These are phyloP conservation scores for Salminus brasiliensis DNA, from an alignment of 2,113 vertebrate species.

Conservation along the genomic window DNA sequence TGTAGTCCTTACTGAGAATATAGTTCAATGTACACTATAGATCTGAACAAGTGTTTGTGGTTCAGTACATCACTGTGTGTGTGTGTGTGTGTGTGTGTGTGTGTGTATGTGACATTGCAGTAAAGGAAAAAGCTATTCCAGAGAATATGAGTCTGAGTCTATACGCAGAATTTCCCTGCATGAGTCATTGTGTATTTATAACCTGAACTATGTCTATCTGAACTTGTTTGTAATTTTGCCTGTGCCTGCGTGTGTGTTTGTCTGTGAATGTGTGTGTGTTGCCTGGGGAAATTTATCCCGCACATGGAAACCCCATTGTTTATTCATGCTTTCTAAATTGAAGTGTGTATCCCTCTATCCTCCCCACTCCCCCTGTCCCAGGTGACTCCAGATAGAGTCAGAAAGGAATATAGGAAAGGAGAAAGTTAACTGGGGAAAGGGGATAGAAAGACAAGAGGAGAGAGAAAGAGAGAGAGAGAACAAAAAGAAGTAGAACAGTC, in stretches of 20 bases:
- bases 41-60: no score
- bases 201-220: conserved; percentile 19
- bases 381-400: conserved; percentile 35
- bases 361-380: conserved; percentile 59
- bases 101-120: not conserved
- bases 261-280: conserved; percentile 34
- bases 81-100: not conserved
- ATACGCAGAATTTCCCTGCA: conserved; percentile 21
- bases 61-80: no score
- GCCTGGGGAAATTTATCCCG: conserved; percentile 72
- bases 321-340: conserved; percentile 79
- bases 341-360: conserved; percentile 72
- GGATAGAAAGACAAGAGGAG: conserved; percentile 24
- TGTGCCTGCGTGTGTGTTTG: conserved; percentile 42
- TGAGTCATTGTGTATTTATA: conserved; percentile 17
- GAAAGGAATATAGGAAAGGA: conserved; percentile 14
- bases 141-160: conserved; percentile 12
- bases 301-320: conserved; percentile 76
- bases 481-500: conserved; percentile 32
- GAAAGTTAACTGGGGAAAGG: conserved; percentile 43
- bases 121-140: not conserved
- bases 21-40: no score
- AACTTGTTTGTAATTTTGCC: conserved; percentile 4
- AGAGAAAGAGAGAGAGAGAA: not conserved
- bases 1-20: no score